These are phyloP conservation scores for Tipula confusa DNA, from an alignment of 2,888 invertebrate genomes.

Conservation along the genomic window DNA sequence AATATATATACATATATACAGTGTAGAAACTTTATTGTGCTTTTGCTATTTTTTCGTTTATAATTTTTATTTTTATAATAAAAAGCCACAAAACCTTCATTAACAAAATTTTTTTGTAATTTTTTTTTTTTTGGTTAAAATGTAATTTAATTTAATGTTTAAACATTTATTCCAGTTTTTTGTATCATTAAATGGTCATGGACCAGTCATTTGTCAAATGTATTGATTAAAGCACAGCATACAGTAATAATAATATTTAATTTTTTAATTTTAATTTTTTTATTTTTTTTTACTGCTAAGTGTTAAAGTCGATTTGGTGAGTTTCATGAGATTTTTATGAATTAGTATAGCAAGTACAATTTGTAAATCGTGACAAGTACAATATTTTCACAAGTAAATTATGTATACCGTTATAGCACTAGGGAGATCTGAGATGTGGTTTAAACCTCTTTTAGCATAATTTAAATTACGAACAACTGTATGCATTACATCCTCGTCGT, in stretches of 20 bases:
- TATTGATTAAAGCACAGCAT: not conserved
- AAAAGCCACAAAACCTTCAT: slow-evolving; percentile 21
- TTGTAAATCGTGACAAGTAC: not conserved
- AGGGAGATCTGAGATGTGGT: too few species aligned
- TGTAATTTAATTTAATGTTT: slow-evolving; percentile 14
- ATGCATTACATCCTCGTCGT: too few species aligned
- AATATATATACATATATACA: not conserved
- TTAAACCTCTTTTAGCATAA: too few species aligned
- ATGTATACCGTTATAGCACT: not conserved
- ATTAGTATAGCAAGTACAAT: not conserved
- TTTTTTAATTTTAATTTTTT: too few species aligned
- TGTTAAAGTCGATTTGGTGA: not conserved
- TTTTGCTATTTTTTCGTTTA: not conserved
- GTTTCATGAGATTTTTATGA: not conserved
- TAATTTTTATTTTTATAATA: slow-evolving; percentile 12
- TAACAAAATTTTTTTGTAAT: not conserved
- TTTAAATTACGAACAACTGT: too few species aligned
- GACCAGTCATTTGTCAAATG: not conserved
- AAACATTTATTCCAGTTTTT: slow-evolving; percentile 15
- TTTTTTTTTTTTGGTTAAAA: not conserved
- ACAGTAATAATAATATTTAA: not conserved
- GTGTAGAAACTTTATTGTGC: not conserved
- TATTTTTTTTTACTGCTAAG: not conserved
- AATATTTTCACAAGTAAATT: not conserved
- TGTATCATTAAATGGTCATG: not conserved